These are phyloP conservation scores for Doris montereyensis DNA, from an alignment of 2,888 invertebrate species.

Conservation along the genomic window DNA sequence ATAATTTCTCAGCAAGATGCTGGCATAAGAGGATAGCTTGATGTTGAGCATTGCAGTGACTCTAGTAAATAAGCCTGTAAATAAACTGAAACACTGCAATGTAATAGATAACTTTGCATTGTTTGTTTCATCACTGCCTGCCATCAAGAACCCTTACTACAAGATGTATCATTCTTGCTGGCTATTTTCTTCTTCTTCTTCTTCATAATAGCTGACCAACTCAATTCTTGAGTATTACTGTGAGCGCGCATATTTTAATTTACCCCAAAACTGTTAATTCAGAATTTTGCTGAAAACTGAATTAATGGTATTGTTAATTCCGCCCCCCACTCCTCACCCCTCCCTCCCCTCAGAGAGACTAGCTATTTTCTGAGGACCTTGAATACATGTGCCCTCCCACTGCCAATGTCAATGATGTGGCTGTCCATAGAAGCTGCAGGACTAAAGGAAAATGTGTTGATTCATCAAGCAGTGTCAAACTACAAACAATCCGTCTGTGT, in stretches of 20 bases:
- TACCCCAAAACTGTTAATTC: too few species aligned
- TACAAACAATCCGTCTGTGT: constrained; percentile 23
- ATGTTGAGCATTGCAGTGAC: too few species aligned
- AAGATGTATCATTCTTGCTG: too few species aligned
- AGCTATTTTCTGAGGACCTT: constrained; percentile 5
- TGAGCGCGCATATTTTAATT: too few species aligned
- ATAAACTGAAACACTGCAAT: too few species aligned
- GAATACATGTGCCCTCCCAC: constrained; percentile 24
- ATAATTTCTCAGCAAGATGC: too few species aligned
- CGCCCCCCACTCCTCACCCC: neutral
- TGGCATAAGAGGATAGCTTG: too few species aligned
- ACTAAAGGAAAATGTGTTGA: constrained; percentile 28
- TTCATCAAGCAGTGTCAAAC: constrained; percentile 12
- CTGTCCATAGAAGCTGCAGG: constrained; percentile 23
- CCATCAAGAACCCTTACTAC: too few species aligned
- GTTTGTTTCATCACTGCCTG: too few species aligned
- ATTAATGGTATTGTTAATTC: neutral
- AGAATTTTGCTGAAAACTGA: neutral
- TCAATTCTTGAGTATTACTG: too few species aligned
- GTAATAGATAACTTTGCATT: too few species aligned
- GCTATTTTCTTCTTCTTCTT: neutral
- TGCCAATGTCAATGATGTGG: constrained; percentile 33
- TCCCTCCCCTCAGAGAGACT: constrained; percentile 6
- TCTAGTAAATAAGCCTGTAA: too few species aligned
- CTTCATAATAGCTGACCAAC: neutral